phyloP scores from a whole-genome alignment of 30 jellyfish, hydroid and myxozoan genomes.

The Morbakka virulenta region DNA sequence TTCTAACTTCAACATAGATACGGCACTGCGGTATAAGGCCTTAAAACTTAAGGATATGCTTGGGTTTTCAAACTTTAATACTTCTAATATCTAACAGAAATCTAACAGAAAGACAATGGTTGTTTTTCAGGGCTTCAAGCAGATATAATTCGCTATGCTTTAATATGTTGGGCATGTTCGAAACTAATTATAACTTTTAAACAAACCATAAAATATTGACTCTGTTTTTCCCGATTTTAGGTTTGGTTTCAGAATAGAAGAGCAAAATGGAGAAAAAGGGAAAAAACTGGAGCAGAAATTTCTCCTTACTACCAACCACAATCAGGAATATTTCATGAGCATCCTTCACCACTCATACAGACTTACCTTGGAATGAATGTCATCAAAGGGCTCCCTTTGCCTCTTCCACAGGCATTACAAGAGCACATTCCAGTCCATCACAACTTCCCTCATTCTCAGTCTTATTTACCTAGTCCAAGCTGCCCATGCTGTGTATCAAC shows the following conservation, averaged over 20 bases:
- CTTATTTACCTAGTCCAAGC: not conserved
- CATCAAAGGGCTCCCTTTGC: not conserved
- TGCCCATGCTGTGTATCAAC: not conserved
- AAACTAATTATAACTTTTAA: too few species aligned
- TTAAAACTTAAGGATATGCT: too few species aligned
- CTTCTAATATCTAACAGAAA: too few species aligned
- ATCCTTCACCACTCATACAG: not conserved
- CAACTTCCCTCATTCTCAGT: not conserved
- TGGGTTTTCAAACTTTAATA: too few species aligned
- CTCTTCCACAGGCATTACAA: not conserved
- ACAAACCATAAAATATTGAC: too few species aligned
- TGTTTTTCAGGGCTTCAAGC: too few species aligned
- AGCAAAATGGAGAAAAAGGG: constrained; percentile 80
- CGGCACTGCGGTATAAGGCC: too few species aligned
- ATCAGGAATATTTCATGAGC: constrained; percentile 17
- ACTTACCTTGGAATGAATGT: not conserved
- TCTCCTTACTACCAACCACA: constrained; percentile 48
- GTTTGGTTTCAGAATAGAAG: constrained; percentile 83
- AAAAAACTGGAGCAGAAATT: constrained; percentile 60
- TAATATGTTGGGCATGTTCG: too few species aligned
- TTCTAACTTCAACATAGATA: too few species aligned
- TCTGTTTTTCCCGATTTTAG: not conserved
- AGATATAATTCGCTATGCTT: too few species aligned
- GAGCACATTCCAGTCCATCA: not conserved
- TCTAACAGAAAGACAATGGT: too few species aligned